A percentile compares a stretch with the other conserved stretches of the same genome.
Evolutionary conservation across 2,113 vertebrate species (phyloP).

Genomic region (Thermophis baileyi): DNA sequence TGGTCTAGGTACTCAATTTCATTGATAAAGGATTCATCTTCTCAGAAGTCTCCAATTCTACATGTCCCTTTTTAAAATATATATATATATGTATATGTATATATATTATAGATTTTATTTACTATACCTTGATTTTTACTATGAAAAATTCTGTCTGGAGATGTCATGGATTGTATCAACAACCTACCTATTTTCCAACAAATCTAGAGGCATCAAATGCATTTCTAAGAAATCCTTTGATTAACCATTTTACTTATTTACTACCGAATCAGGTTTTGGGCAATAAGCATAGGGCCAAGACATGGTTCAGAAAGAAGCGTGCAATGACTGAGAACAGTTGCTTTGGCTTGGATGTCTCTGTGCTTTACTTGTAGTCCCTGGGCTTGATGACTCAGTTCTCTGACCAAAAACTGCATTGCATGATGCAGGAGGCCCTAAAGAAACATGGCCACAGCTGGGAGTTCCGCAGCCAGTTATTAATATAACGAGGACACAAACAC

Average conservation of each 20-base stretch:
- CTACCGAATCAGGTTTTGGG: neutral
- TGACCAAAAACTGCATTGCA: neutral
- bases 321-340: neutral
- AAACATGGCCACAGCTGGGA: neutral
- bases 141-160: neutral
- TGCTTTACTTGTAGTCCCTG: neutral
- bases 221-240: neutral
- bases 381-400: neutral
- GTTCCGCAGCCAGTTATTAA: neutral
- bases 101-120: neutral
- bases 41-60: neutral
- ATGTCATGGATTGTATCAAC: neutral
- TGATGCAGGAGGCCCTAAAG: neutral
- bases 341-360: neutral
- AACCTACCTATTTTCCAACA: neutral
- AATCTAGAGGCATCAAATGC: neutral
- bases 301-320: neutral
- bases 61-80: neutral
- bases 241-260: neutral
- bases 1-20: neutral
- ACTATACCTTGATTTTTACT: neutral
- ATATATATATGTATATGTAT: no score
- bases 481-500: neutral
- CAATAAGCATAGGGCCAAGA: neutral
- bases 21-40: neutral